Conservation (phyloP, 1,140 invertebrate genomes). For the Rhyacophila brunnea region DNA sequence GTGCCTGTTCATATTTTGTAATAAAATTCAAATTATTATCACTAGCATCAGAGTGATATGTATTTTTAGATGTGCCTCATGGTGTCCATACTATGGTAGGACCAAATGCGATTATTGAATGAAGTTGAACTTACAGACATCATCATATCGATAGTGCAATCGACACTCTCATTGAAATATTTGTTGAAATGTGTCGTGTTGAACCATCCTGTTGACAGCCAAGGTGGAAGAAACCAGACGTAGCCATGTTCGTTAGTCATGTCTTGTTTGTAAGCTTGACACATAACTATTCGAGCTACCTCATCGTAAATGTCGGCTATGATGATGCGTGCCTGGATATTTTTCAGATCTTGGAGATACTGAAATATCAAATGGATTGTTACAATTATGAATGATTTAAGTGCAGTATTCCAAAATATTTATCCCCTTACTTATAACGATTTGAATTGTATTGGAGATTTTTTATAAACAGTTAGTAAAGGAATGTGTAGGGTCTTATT, state of each 20-base stretch:
- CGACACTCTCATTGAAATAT: conserved; percentile 49
- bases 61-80: too few relatives aligned
- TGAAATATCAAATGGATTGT: too few relatives aligned
- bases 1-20: not conserved
- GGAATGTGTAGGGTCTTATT: too few relatives aligned
- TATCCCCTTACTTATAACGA: too few relatives aligned
- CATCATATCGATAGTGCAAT: conserved; percentile 66
- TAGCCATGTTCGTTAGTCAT: conserved; percentile 70
- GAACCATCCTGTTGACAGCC: conserved; percentile 68
- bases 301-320: conserved; percentile 74
- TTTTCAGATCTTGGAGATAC: conserved; percentile 70
- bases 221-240: conserved; percentile 80
- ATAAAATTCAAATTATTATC: not conserved
- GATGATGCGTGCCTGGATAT: conserved; percentile 68
- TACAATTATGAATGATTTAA: too few relatives aligned
- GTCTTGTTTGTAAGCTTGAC: conserved; percentile 70
- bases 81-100: too few relatives aligned
- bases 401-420: too few relatives aligned
- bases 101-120: conserved; percentile 4
- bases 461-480: too few relatives aligned
- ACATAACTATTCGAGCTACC: conserved; percentile 68
- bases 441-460: too few relatives aligned
- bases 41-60: too few relatives aligned
- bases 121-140: conserved; percentile 42
- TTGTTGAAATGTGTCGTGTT: conserved; percentile 62